Conservation (phyloP, 2,797 vertebrate genomes). For the Glossophaga mutica region DNA sequence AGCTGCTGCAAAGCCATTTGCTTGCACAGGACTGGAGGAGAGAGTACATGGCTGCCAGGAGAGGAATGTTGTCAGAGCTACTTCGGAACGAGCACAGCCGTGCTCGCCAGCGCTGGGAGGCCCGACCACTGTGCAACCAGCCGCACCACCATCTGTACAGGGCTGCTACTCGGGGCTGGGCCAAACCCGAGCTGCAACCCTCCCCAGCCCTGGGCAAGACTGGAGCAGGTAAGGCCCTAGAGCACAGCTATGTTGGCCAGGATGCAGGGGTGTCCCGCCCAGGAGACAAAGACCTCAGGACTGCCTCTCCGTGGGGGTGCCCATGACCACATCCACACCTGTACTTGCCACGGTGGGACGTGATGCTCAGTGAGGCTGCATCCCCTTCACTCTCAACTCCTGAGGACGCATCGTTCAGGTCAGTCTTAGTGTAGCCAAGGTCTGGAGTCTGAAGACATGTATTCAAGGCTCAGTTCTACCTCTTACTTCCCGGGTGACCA, state of each 20-base stretch:
- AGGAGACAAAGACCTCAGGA: not conserved
- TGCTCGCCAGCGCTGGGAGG: not conserved
- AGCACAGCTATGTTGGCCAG: not conserved
- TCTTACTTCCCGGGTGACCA: not conserved
- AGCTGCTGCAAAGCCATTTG: conserved; percentile 64
- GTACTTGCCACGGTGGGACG: not conserved
- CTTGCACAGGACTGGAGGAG: conserved; percentile 66
- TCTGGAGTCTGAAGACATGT: not conserved
- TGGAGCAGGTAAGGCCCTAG: not conserved
- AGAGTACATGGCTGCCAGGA: conserved; percentile 74
- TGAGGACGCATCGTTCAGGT: not conserved
- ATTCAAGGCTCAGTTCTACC: not conserved
- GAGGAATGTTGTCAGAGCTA: conserved; percentile 66
- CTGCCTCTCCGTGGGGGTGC: no score
- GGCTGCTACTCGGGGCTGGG: not conserved
- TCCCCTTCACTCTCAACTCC: not conserved
- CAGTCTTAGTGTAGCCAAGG: accelerated
- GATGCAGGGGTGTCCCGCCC: no score
- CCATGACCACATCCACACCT: accelerated
- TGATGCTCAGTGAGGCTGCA: accelerated
- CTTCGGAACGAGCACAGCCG: conserved; percentile 30
- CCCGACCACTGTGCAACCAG: conserved; percentile 65
- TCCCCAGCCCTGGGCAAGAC: not conserved
- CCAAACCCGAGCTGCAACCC: not conserved
- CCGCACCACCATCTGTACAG: conserved; percentile 62